Evolutionary conservation across 2,797 vertebrate species (phyloP), one percentile per base, ranked within the genome.

Genomic region (Clarias platycephalus): DNA sequence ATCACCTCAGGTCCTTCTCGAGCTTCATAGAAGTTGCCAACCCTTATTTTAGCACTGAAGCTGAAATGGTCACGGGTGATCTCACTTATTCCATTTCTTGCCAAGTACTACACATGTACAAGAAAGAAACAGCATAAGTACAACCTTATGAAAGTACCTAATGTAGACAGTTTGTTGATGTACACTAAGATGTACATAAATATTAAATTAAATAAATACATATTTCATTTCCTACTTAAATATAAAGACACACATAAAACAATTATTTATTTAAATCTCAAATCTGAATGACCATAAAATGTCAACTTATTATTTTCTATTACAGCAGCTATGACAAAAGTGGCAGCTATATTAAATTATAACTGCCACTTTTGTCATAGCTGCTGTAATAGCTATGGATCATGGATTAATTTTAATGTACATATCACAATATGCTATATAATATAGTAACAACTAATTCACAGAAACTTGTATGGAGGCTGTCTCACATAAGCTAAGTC

Each of bases 21-120:
- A 94, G 96, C 96, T 97, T 98, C 96, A 95, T 97, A 99, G 95
- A 99, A 98, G 95, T 97, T 96, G 91, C 97, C 97, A 92, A 98
- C 95, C 95, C 96, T 96, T 93, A 98, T 96, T 96, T 99, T 99
- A 94, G 96, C 95, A 94, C 96, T 98, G 94, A 99, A 98, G 96
- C 97, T 98, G 94, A 99, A 98, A 95, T 98, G 96, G 92, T 97
- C 97, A 90, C 97, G 96, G 90, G 97, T 96, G 95, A 99, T 97
- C 94, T 97, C 94, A 91, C 94, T 96, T 93, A 98, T 96, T 95
- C 97, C 96, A 94, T 97, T 97, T 94, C 96, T 96, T 92, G 95
- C 94, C 91, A 98, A 94, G 94, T 98, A 98, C 97, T 99, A 95
- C 91, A 95, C 94, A 94, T 0, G 26, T 15, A 83, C 8, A 22